phyloP scores from a whole-genome alignment of 1,140 invertebrate genomes.

The Phortica variegata region DNA sequence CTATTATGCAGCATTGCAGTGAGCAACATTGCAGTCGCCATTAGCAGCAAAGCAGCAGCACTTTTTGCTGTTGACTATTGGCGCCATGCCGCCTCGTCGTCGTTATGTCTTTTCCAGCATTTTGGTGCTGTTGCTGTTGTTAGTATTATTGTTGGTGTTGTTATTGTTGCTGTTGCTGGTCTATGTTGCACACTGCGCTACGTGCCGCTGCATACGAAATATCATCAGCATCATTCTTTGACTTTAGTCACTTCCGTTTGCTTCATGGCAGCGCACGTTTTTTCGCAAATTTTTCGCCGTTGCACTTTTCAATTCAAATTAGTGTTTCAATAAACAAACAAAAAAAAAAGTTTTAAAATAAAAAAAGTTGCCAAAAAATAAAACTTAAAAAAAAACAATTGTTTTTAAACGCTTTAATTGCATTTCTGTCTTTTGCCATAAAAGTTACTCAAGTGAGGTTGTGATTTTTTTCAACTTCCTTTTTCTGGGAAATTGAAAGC shows the following conservation, averaged over 20 bases:
- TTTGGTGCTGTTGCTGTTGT: too few species aligned
- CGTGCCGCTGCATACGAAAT: constrained; percentile 31
- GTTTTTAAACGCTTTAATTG: too few species aligned
- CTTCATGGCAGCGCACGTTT: constrained; percentile 24
- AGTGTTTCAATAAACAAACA: not conserved
- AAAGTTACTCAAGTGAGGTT: too few species aligned
- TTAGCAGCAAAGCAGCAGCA: constrained; percentile 3
- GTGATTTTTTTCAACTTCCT: too few species aligned
- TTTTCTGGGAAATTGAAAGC: too few species aligned
- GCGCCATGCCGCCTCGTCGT: not conserved
- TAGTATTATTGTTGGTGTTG: too few species aligned
- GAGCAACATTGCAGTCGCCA: constrained; percentile 15
- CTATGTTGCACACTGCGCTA: not conserved
- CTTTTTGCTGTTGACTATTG: constrained; percentile 1
- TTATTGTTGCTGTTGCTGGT: too few species aligned
- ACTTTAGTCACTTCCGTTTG: constrained; percentile 38
- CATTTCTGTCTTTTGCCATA: too few species aligned
- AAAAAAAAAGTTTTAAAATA: not conserved
- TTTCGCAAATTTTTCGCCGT: constrained; percentile 17
- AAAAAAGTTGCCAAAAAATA: not conserved
- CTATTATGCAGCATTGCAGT: constrained; percentile 1
- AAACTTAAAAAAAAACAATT: not conserved
- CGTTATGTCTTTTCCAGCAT: too few species aligned
- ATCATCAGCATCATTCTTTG: constrained; percentile 20
- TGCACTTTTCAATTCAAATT: not conserved